Base-by-base conservation (phyloP, 2,113 vertebrate species). In the Onychostoma macrolepis region DNA sequence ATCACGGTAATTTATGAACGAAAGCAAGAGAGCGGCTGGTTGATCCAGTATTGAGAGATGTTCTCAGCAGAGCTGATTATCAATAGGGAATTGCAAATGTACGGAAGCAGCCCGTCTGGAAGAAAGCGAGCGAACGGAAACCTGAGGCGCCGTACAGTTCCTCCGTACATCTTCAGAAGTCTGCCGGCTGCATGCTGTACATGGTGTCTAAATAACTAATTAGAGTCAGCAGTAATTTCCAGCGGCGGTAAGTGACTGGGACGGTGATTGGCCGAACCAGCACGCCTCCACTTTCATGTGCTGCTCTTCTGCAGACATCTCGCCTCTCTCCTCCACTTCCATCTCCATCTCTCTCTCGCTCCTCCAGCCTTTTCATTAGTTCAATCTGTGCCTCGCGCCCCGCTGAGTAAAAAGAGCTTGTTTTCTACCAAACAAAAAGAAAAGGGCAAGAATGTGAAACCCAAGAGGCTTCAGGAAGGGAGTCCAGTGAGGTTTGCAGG, bases 201-300 rank as follows among this genome's bases (percentile, higher is more conserved):
- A 88, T 87, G 83, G 85, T 85, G 89, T 94, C 93, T 94, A 93
- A 94, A 95, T 93, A 94, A 92, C 90, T 95, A 91, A 94, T 94
- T 94, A 93, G 91, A 87, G 83, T 85, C 83, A 50, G 75, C 77
- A 75, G 82, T 45, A 41, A 79, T 90, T 88, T 90, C 87, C 89
- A 79, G 86, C 67, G 86, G 53, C 86, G 65, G 91, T 91, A 92
- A 92, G 90, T 92, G 91, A 88, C 92, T 92, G 92, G 91, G 92
- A 89, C 78, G 90, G 75, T 41, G 77, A 87, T 45, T 17, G 21
- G 53, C 83, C 78, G 80, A 80, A 76, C 30, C 86, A 83, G 71
- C 69, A 56, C 78, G 21, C 83, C 58, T 88, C 28, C 24, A 38
- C 87, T 85, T 86, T 89, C 87, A 86, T 87, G 50, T 87, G 67